A percentile compares a stretch with the other conserved stretches of the same genome.
Conservation (phyloP, 2,113 vertebrate genomes). For the Misgurnus anguillicaudatus region DNA sequence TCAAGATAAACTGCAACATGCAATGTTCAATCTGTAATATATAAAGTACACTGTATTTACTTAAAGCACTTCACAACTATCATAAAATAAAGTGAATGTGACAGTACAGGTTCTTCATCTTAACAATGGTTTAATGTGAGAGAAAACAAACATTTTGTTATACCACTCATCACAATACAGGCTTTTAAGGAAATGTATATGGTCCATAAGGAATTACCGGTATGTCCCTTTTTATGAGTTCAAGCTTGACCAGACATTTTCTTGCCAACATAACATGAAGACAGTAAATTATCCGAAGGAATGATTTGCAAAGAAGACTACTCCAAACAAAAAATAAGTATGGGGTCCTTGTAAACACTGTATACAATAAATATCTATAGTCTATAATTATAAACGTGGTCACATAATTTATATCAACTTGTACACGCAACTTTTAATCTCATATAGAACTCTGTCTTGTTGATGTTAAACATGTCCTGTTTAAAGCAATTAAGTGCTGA, state of each 20-base stretch:
- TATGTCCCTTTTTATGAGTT: not conserved
- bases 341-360: constrained; percentile 36
- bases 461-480: constrained; percentile 5
- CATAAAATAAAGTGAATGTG: constrained; percentile 3
- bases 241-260: not conserved
- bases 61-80: not conserved
- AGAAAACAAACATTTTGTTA: not conserved
- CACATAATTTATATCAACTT: constrained; percentile 13
- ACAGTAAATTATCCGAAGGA: constrained; percentile 7
- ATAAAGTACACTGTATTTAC: not conserved
- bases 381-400: not conserved
- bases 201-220: not conserved
- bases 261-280: constrained; percentile 6
- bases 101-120: not conserved
- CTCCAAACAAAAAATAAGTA: not conserved
- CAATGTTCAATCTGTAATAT: not conserved
- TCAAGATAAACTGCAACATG: too few species aligned
- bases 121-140: not conserved
- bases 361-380: constrained; percentile 53
- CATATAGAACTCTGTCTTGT: not conserved
- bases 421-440: constrained; percentile 15
- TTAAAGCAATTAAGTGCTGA: constrained; percentile 31
- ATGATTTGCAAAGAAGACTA: constrained; percentile 17
- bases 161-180: not conserved
- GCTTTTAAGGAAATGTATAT: constrained; percentile 4